Percentiles rank a stretch among this genome's conserved stretches.
phyloP scores from a whole-genome alignment of 2,888 invertebrate genomes.

The Clepsis dumicolana region DNA sequence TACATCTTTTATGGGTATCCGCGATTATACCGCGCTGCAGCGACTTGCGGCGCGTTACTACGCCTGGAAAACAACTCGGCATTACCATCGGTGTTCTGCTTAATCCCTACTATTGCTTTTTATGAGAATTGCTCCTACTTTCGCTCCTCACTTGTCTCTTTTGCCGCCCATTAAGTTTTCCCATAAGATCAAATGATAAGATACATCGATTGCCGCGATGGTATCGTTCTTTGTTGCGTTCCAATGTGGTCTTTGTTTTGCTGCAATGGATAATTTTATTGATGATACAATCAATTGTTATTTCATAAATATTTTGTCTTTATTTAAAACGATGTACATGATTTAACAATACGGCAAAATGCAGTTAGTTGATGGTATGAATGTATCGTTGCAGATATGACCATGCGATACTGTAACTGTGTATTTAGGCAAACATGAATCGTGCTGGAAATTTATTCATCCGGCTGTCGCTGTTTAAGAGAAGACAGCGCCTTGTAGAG shows the following conservation, averaged over 20 bases:
- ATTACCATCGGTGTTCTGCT: conserved; percentile 82
- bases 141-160: conserved; percentile 62
- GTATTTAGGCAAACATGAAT: conserved; percentile 35
- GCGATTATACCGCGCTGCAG: conserved; percentile 86
- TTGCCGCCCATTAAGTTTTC: conserved; percentile 62
- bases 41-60: conserved; percentile 82
- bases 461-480: conserved; percentile 52
- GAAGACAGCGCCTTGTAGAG: conserved; percentile 69
- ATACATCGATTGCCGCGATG: conserved; percentile 44
- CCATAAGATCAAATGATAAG: conserved; percentile 53
- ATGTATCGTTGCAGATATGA: neutral
- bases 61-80: conserved; percentile 79
- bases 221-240: conserved; percentile 43
- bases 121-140: conserved; percentile 74
- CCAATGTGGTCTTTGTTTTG: conserved; percentile 37
- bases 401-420: conserved; percentile 34
- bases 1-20: conserved; percentile 87
- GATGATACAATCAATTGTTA: conserved; percentile 9
- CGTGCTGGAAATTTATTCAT: conserved; percentile 56
- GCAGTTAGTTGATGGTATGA: neutral
- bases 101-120: conserved; percentile 83
- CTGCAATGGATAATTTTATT: conserved; percentile 28
- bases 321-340: neutral
- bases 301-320: neutral
- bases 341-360: neutral